Percentiles rank a stretch among this genome's conserved stretches.
These are phyloP conservation scores for Napeogenes inachia DNA, from an alignment of 2,888 invertebrate genomes.

Conservation along the genomic window DNA sequence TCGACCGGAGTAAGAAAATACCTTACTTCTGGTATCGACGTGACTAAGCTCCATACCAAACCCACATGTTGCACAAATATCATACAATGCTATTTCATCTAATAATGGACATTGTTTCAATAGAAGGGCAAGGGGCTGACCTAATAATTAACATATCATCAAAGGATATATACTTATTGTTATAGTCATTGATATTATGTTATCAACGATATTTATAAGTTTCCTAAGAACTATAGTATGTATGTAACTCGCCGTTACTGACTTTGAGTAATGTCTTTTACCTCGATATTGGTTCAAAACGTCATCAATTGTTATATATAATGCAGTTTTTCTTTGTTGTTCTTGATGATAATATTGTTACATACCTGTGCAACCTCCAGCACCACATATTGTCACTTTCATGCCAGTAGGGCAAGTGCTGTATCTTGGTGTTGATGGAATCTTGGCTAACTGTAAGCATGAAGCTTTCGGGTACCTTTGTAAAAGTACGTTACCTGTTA, in stretches of 20 bases:
- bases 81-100: slow-evolving; percentile 69
- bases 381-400: slow-evolving; percentile 77
- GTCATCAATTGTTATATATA: background rate
- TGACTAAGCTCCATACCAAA: slow-evolving; percentile 70
- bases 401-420: slow-evolving; percentile 58
- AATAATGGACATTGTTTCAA: slow-evolving; percentile 67
- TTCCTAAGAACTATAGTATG: too few relatives aligned
- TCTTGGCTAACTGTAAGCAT: background rate
- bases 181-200: too few relatives aligned
- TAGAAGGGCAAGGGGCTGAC: slow-evolving; percentile 65
- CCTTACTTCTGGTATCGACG: slow-evolving; percentile 68
- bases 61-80: slow-evolving; percentile 60
- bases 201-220: too few relatives aligned
- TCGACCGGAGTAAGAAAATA: slow-evolving; percentile 62
- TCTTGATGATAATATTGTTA: background rate
- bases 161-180: too few relatives aligned
- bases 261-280: too few relatives aligned
- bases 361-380: slow-evolving; percentile 71
- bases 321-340: background rate
- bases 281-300: background rate
- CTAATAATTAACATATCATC: slow-evolving; percentile 32
- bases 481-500: slow-evolving; percentile 1
- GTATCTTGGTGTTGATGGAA: slow-evolving; percentile 30
- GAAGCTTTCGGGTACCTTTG: background rate
- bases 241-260: too few relatives aligned